Conservation (phyloP, 2,888 invertebrate genomes). For the Chrysopilus asiliformis region DNA sequence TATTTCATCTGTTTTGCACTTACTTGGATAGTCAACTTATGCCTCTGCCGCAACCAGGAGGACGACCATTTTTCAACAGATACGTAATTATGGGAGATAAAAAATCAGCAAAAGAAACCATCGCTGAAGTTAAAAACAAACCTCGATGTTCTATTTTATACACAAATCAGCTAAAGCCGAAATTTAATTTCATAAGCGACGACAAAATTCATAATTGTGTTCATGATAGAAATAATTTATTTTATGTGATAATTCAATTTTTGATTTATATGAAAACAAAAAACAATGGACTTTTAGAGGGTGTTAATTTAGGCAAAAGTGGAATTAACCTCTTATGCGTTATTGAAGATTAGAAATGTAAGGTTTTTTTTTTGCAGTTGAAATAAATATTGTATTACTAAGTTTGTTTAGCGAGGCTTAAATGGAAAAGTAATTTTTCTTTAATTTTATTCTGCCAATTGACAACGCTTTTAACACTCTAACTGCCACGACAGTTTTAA, state of each 20-base stretch:
- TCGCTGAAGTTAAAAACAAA: constrained; percentile 31
- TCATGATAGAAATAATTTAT: constrained; percentile 76
- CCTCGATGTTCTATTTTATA: constrained; percentile 34
- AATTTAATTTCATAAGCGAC: constrained; percentile 39
- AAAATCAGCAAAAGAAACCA: constrained; percentile 29
- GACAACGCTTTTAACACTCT: too few relatives aligned
- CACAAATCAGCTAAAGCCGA: constrained; percentile 30
- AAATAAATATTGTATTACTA: too few relatives aligned
- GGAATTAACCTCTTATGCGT: constrained; percentile 79
- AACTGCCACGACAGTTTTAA: too few relatives aligned
- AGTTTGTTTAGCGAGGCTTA: too few relatives aligned
- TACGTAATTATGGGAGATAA: constrained; percentile 36
- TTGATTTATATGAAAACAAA: constrained; percentile 59
- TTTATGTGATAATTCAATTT: constrained; percentile 74
- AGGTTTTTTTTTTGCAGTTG: too few relatives aligned
- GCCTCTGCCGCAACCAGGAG: constrained; percentile 51
- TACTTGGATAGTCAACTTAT: constrained; percentile 76
- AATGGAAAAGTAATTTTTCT: too few relatives aligned
- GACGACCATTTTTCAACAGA: constrained; percentile 45
- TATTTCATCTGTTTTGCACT: constrained; percentile 72
- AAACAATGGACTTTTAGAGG: constrained; percentile 61
- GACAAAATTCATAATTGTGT: constrained; percentile 53
- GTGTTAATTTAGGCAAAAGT: constrained; percentile 61
- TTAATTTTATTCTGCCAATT: too few relatives aligned
- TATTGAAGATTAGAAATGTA: constrained; percentile 45